Percentiles rank a stretch among this genome's conserved stretches.
These are phyloP conservation scores for Trachymyrmex septentrionalis DNA, from an alignment of 1,140 invertebrate species.

Conservation along the genomic window DNA sequence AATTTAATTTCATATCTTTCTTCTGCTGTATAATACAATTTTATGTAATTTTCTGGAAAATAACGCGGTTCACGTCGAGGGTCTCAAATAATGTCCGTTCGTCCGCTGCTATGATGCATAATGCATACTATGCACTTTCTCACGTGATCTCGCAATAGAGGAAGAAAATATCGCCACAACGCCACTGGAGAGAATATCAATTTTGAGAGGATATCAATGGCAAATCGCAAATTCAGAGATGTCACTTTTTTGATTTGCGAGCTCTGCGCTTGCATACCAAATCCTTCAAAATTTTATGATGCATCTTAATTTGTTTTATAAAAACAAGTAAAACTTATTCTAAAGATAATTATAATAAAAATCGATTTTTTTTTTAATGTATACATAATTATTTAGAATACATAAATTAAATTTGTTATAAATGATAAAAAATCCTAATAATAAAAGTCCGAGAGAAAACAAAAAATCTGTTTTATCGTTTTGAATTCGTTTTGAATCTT, in stretches of 20 bases:
- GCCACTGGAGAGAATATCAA: slow-evolving; percentile 56
- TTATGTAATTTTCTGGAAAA: slow-evolving; percentile 36
- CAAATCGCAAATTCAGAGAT: slow-evolving; percentile 51
- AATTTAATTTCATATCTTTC: not conserved
- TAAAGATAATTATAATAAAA: not conserved
- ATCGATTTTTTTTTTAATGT: not conserved
- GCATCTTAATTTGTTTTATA: not conserved
- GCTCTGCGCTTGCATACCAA: not conserved
- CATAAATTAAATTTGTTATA: too few relatives aligned
- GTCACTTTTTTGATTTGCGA: slow-evolving; percentile 45
- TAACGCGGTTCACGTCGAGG: slow-evolving; percentile 40
- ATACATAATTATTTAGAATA: too few relatives aligned
- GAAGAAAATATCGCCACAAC: slow-evolving; percentile 51
- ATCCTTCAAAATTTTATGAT: slow-evolving; percentile 8
- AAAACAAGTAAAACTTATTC: not conserved
- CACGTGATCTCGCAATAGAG: slow-evolving; percentile 51
- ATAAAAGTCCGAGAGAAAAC: too few relatives aligned
- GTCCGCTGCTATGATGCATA: slow-evolving; percentile 44
- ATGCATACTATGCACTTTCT: slow-evolving; percentile 62
- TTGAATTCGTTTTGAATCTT: too few relatives aligned
- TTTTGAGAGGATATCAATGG: slow-evolving; percentile 56
- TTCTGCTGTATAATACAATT: slow-evolving; percentile 20
- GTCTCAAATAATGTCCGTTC: slow-evolving; percentile 52
- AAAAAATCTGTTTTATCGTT: too few relatives aligned
- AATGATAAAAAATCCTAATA: too few relatives aligned